Percentiles rank a stretch among this genome's conserved stretches.
Conservation (phyloP, 2,113 vertebrate genomes). For the Phaethornis superciliosus region DNA sequence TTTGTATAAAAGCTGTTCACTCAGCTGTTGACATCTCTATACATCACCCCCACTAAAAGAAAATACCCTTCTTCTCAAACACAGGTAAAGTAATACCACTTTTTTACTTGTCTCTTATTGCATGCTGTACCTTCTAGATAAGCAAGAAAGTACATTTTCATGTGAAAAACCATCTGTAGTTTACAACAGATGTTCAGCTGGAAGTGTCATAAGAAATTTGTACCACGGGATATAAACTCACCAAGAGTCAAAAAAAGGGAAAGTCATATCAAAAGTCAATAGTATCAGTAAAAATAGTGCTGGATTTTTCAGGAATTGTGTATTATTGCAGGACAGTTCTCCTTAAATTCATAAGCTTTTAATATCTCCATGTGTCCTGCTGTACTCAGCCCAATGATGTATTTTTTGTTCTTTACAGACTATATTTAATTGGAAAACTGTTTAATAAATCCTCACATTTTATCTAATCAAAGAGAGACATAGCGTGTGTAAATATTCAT, state of each 20-base stretch:
- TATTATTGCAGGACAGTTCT: background rate
- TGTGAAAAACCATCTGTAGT: background rate
- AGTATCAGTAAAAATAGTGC: background rate
- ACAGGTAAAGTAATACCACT: background rate
- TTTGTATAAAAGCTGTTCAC: background rate
- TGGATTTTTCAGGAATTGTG: background rate
- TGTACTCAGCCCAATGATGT: background rate
- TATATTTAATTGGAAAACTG: conserved; percentile 56
- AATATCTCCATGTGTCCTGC: background rate
- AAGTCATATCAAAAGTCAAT: background rate
- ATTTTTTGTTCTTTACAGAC: conserved; percentile 36
- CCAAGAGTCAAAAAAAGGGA: background rate
- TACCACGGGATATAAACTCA: background rate
- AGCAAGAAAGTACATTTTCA: background rate
- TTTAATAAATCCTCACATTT: conserved; percentile 63
- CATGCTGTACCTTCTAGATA: background rate
- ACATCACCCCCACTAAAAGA: background rate
- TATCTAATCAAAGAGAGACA: conserved; percentile 69
- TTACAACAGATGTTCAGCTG: background rate
- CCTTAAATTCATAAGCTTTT: conserved; percentile 31
- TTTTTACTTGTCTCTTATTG: background rate
- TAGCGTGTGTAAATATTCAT: conserved; percentile 47
- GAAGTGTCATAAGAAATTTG: background rate
- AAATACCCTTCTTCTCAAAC: background rate
- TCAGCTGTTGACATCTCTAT: background rate